These are phyloP conservation scores for Celastrina argiolus DNA, from an alignment of 2,888 invertebrate genomes.

Conservation along the genomic window DNA sequence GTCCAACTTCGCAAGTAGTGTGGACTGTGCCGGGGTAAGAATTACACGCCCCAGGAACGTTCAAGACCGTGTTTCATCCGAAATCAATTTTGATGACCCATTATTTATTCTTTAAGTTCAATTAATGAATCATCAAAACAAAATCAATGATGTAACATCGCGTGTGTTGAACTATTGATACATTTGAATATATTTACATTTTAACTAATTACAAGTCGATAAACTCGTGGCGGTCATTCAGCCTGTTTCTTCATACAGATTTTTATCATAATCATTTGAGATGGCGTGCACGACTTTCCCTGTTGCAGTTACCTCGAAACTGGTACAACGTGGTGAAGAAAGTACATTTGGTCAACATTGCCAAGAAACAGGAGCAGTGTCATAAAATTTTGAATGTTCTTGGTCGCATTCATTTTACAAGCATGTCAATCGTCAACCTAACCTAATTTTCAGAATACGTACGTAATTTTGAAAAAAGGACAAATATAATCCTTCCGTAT, in stretches of 20 bases:
- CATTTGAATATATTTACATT: slow-evolving; percentile 14
- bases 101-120: background rate
- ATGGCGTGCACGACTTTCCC: slow-evolving; percentile 24
- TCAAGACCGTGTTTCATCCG: too few species aligned
- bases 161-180: slow-evolving; percentile 1
- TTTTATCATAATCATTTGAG: slow-evolving; percentile 18
- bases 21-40: too few species aligned
- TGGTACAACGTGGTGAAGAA: slow-evolving; percentile 17
- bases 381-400: background rate
- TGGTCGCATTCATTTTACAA: background rate
- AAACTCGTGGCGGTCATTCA: slow-evolving; percentile 21
- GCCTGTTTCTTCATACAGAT: slow-evolving; percentile 16
- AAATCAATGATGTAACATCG: background rate
- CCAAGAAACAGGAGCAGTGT: background rate
- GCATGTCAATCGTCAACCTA: too few species aligned
- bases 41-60: too few species aligned
- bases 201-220: slow-evolving; percentile 15
- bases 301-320: slow-evolving; percentile 12
- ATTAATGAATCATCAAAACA: background rate
- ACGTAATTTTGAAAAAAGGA: too few species aligned
- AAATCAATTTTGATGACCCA: background rate
- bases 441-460: too few species aligned
- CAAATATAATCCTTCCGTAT: background rate
- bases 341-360: slow-evolving; percentile 11
- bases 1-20: too few species aligned